Conservation (phyloP, 2,113 vertebrate species). For the Equus quagga region DNA sequence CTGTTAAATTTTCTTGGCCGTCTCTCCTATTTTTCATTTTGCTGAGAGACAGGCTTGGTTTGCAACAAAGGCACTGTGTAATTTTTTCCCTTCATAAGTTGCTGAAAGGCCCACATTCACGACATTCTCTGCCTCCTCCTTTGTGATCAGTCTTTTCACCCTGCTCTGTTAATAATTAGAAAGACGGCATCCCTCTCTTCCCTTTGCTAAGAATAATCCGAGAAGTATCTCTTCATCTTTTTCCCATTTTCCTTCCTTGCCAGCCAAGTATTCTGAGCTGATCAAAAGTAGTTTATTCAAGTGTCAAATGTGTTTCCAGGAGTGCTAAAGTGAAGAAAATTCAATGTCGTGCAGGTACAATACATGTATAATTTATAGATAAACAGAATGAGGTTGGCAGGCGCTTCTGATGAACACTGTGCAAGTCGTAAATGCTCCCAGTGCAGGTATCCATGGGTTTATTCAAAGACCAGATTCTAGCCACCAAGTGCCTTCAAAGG, state of each 20-base stretch:
- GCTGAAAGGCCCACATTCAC: neutral
- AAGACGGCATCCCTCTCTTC: neutral
- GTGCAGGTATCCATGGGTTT: neutral
- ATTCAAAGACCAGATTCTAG: neutral
- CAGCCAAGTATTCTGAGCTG: neutral
- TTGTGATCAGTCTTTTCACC: neutral
- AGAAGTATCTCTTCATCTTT: slow-evolving; percentile 38
- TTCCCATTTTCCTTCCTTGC: neutral
- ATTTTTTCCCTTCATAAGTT: neutral
- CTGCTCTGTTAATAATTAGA: slow-evolving; percentile 7
- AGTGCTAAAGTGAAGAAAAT: slow-evolving; percentile 48
- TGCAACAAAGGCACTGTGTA: neutral
- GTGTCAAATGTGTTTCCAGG: slow-evolving; percentile 66
- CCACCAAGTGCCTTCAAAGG: neutral
- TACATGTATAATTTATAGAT: slow-evolving; percentile 67
- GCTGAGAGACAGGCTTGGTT: neutral
- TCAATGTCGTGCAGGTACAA: neutral
- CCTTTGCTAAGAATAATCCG: slow-evolving; percentile 19
- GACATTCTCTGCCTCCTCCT: neutral
- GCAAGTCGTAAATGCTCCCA: neutral
- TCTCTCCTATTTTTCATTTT: slow-evolving; percentile 33
- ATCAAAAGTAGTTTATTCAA: slow-evolving; percentile 76
- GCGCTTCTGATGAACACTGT: neutral
- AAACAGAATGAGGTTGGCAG: slow-evolving; percentile 50
- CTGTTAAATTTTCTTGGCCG: neutral